Evolutionary conservation across 2,888 invertebrate species (phyloP).

Genomic region (Geophilus truncorum): DNA sequence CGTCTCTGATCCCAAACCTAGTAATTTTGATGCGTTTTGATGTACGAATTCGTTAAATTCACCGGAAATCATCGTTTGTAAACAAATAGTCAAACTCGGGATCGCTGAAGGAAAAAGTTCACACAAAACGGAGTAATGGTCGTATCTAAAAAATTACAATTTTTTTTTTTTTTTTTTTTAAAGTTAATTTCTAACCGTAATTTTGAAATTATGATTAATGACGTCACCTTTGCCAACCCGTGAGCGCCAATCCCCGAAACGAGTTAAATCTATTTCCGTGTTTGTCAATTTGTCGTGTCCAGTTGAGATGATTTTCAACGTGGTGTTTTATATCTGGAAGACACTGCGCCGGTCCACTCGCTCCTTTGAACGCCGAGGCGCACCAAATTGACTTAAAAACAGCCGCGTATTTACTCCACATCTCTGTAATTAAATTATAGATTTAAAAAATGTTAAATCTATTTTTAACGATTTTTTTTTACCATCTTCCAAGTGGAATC

Average conservation of each 20-base stretch:
- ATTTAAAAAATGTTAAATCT: no score
- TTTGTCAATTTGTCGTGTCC: conserved; percentile 43
- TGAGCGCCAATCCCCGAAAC: conserved; percentile 49
- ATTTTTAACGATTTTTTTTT: no score
- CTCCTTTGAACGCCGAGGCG: conserved; percentile 52
- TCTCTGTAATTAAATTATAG: conserved; percentile 27
- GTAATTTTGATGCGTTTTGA: not conserved
- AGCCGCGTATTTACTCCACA: conserved; percentile 39
- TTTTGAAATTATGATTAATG: conserved; percentile 37
- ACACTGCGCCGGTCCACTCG: conserved; percentile 50
- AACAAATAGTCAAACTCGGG: conserved; percentile 47
- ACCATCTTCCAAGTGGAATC: conserved; percentile 38
- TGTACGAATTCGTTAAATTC: conserved; percentile 2
- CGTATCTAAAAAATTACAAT: conserved; percentile 42
- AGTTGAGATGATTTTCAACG: conserved; percentile 51
- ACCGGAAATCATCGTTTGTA: not conserved
- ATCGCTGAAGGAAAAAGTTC: conserved; percentile 51
- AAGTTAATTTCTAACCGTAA: conserved; percentile 40
- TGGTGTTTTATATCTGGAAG: conserved; percentile 51
- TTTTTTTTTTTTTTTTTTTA: not conserved
- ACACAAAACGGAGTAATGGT: conserved; percentile 51
- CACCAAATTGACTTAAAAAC: conserved; percentile 49
- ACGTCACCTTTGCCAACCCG: conserved; percentile 51
- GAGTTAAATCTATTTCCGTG: conserved; percentile 41
- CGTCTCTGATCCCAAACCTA: not conserved